Evolutionary conservation across 2,113 vertebrate species (phyloP), one percentile per base, ranked within the genome.

Genomic region (Psephotus haematonotus): DNA sequence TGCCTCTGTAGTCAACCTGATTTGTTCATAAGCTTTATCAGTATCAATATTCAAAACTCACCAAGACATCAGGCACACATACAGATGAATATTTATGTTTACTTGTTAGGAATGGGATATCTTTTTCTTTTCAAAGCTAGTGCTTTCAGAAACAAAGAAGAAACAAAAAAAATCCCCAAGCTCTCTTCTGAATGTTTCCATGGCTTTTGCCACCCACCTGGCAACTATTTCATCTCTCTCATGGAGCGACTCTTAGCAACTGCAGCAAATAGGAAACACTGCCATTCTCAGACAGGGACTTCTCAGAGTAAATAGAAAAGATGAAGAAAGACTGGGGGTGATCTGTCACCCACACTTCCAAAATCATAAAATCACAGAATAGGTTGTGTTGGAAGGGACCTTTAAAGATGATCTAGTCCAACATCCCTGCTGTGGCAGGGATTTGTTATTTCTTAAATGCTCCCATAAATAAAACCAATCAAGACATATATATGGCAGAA

Each of bases 401-500:
- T 46, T 50, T 76, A 43, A 82, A 76, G 22, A 43, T 49, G 23
- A 13, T 13, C n/a, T 31, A 68, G 27, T 37, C 43, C 27, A 55
- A 16, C 4, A 1, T 8, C 22, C 5, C 16, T 70, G 27, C 5
- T 76, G 20, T 5, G 4, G 8, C 9, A 17, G 7, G 7, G 10
- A 59, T 59, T 29, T 68, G 9, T 80, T 60, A 28, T 80, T 88
- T 88, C 50, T 53, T 63, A 85, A 68, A 31, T 31, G 9, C 27
- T 80, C 11, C 19, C 4, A n/a, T 63, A 80, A 80, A 31, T 39
- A 74, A 90, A 69, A 35, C 10, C 2, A 31, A 46, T 10, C 24
- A 67, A 68, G 43, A 7, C 2, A 52, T 17, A 29, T 25, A 55
- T 0, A 1, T 22, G 62, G 11, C 29, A 50, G n/a, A 91, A 13